Percentiles rank a stretch among this genome's conserved stretches.
These are phyloP conservation scores for Tenthredo notha DNA, from an alignment of 2,888 invertebrate genomes.

Conservation along the genomic window DNA sequence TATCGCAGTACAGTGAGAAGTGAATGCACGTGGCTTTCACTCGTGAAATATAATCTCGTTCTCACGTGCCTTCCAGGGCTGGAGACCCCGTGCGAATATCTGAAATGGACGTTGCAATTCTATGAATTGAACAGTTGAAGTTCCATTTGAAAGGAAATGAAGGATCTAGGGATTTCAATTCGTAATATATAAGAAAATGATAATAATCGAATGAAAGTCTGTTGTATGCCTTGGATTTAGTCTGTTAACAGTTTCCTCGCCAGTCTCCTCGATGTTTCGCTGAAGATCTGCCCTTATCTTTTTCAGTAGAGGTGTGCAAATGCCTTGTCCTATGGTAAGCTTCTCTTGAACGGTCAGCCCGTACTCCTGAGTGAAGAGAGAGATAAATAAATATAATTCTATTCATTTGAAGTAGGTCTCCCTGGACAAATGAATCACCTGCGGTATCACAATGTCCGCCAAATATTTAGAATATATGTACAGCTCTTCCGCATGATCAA, in stretches of 20 bases:
- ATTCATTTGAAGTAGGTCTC: background rate
- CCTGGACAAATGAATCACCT: constrained; percentile 80
- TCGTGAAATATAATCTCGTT: constrained; percentile 99
- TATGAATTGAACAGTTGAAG: constrained; percentile 28
- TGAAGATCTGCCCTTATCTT: constrained; percentile 97
- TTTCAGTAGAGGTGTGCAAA: constrained; percentile 96
- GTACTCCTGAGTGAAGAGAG: constrained; percentile 87
- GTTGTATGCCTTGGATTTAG: constrained; percentile 90
- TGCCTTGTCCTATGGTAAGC: constrained; percentile 96
- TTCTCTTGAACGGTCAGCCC: constrained; percentile 98
- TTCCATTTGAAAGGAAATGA: background rate
- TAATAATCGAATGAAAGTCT: background rate
- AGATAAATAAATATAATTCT: background rate
- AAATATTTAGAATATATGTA: constrained; percentile 98
- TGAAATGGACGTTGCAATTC: constrained; percentile 69
- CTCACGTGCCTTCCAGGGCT: constrained; percentile 98
- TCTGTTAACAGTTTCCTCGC: constrained; percentile 96
- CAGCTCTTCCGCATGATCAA: constrained; percentile 93
- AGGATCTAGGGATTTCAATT: background rate
- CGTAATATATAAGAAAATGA: background rate
- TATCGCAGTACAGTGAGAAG: constrained; percentile 96
- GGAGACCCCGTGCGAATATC: constrained; percentile 98
- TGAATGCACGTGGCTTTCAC: constrained; percentile 99
- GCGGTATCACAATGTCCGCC: constrained; percentile 99
- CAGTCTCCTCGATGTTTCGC: constrained; percentile 93